A percentile compares a stretch with the other conserved stretches of the same genome.
Evolutionary conservation across 2,113 vertebrate genomes (phyloP).

Genomic region (Scomber japonicus): DNA sequence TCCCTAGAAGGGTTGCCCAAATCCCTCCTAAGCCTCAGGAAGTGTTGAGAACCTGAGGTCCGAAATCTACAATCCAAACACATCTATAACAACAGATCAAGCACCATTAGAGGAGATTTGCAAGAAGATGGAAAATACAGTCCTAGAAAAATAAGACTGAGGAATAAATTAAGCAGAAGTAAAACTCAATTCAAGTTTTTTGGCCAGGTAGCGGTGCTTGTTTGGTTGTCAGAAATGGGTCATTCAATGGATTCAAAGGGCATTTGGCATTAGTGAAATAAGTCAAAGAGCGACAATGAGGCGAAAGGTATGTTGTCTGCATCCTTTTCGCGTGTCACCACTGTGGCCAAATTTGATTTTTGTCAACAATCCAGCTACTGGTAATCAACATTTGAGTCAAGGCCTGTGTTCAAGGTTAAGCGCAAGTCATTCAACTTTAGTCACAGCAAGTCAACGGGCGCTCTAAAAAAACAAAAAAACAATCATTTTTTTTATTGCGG

Average conservation of each 20-base stretch:
- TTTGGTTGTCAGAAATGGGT: constrained; percentile 58
- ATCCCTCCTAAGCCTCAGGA: constrained; percentile 57
- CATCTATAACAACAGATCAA: constrained; percentile 44
- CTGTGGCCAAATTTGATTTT: constrained; percentile 47
- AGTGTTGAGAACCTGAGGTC: constrained; percentile 47
- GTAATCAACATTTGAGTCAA: constrained; percentile 49
- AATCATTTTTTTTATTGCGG: not conserved
- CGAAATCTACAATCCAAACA: constrained; percentile 46
- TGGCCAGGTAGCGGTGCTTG: constrained; percentile 8
- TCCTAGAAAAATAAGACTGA: constrained; percentile 31
- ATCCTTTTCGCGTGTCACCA: constrained; percentile 56
- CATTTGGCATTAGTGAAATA: constrained; percentile 63
- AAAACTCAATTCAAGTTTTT: constrained; percentile 18
- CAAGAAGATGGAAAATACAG: constrained; percentile 11
- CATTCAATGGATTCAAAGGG: constrained; percentile 66
- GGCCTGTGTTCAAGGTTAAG: constrained; percentile 54
- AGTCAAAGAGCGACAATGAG: constrained; percentile 53
- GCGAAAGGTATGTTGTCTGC: constrained; percentile 58
- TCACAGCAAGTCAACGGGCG: constrained; percentile 22
- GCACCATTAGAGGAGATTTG: constrained; percentile 48
- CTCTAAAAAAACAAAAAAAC: not conserved
- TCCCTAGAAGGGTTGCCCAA: constrained; percentile 41
- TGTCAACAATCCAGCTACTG: constrained; percentile 38
- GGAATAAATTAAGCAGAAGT: constrained; percentile 14
- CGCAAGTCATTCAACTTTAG: constrained; percentile 29